Conservation (phyloP, 2,888 invertebrate species). For the Athripsodes cinereus region DNA sequence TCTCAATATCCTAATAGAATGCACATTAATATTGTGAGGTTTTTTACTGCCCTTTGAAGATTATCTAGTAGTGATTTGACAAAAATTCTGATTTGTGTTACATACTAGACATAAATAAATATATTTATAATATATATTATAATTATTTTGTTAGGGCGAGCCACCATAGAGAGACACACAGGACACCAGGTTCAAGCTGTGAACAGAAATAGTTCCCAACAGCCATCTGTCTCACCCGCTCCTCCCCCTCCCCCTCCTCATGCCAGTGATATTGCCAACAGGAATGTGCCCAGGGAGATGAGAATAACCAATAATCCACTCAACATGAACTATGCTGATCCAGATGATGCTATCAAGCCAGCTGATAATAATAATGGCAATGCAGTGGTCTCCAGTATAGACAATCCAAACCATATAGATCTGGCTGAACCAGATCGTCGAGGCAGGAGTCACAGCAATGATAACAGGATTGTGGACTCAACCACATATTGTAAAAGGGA, state of each 20-base stretch:
- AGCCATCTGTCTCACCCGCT: no score
- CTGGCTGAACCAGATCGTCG: conserved; percentile 49
- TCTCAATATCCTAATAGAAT: no score
- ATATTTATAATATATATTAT: no score
- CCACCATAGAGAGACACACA: conserved; percentile 53
- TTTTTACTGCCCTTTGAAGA: background rate
- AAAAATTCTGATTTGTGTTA: background rate
- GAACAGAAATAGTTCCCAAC: conserved; percentile 37
- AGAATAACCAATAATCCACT: conserved; percentile 76
- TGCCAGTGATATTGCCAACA: conserved; percentile 33
- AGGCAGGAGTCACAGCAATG: conserved; percentile 29
- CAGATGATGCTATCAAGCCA: conserved; percentile 52
- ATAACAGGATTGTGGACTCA: conserved; percentile 50
- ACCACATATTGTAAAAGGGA: conserved; percentile 68
- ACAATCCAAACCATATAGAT: conserved; percentile 68
- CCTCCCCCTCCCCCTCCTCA: conserved; percentile 20
- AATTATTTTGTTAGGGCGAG: conserved; percentile 47
- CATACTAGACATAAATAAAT: no score
- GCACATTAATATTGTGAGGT: background rate
- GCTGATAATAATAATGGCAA: conserved; percentile 41
- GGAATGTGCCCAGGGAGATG: conserved; percentile 49
- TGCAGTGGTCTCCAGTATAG: conserved; percentile 62
- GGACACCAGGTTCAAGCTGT: conserved; percentile 42
- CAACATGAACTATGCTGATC: conserved; percentile 62
- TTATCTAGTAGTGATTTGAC: background rate